Conservation (phyloP, 2,113 vertebrate species). For the Dicentrarchus labrax region DNA sequence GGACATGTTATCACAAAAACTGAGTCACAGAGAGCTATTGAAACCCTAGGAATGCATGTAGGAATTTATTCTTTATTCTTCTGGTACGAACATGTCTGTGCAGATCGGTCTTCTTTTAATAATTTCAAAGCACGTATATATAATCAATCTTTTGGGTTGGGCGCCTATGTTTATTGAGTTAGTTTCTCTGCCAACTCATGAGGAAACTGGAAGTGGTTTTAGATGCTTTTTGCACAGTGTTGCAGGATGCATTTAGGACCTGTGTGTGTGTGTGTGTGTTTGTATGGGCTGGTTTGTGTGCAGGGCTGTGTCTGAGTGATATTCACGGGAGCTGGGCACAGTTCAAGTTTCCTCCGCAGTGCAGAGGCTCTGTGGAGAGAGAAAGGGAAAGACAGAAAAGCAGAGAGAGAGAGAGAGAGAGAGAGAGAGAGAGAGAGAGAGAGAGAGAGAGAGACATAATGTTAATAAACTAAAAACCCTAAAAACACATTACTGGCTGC, state of each 20-base stretch:
- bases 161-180: too few relatives aligned
- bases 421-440: background rate
- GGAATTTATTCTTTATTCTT: background rate
- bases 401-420: background rate
- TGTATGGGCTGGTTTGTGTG: conserved; percentile 9
- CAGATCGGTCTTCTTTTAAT: background rate
- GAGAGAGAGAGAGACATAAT: background rate
- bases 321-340: conserved; percentile 58
- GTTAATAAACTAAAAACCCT: background rate
- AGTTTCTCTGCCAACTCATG: too few relatives aligned
- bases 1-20: background rate
- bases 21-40: background rate
- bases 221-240: background rate
- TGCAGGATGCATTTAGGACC: background rate
- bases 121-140: background rate
- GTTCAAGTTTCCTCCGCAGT: conserved; percentile 77
- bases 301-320: conserved; percentile 31
- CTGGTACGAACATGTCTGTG: background rate
- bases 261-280: background rate
- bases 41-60: background rate
- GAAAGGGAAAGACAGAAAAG: background rate
- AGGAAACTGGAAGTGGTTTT: too few relatives aligned
- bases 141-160: too few relatives aligned
- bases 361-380: conserved; percentile 60
- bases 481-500: conserved; percentile 13